Evolutionary conservation across 2,888 invertebrate species (phyloP), one percentile per base, ranked within the genome.

Genomic region (Epistrophe grossulariae): DNA sequence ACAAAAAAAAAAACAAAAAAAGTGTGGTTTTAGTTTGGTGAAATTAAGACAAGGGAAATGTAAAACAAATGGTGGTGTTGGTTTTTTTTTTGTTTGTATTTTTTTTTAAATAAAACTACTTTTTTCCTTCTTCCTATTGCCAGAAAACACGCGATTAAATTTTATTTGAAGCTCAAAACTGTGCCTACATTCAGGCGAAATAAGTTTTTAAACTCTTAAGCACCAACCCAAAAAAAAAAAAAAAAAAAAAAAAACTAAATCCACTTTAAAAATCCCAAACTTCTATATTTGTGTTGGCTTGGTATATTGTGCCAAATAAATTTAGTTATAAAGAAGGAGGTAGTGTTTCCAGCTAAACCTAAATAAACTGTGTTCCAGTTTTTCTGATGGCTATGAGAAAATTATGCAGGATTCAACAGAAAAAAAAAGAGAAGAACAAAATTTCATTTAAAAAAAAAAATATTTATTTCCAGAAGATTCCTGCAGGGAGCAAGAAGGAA

Each of bases 141-240:
- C 73, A 74, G 28, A 15, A 62, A 70, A 40, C 84, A 84, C 70
- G 84, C 84, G 79, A 79, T 74, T 57, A 57, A 43, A 66, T 10
- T 70, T 55, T 55, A 60, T 62, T 62, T 40, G 9, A 15, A 50
- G 13, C 38, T 55, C 4, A 24, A 19, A 70, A 70, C 55, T 43
- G 28, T 40, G 10, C 40, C 28, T 45, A 35, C 35, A 50, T 68
- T 50, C 38, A 8, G 31, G 50, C 8, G 28, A 40, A 40, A 43
- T 43, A 19, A 70, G 40, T 70, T 70, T 70, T n/a, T 31, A 52
- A 24, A 48, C 10, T 35, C 10, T 35, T 35, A 40, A 70, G 38
- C 9, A 31, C 28, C 8, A n/a, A n/a, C 11, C n/a, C n/a, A n/a
- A n/a, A n/a, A n/a, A 59, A 35, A 0, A 60, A 38, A 19, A 17